Evolutionary conservation across 2,113 vertebrate genomes (phyloP).

Genomic region (Psephotus haematonotus): DNA sequence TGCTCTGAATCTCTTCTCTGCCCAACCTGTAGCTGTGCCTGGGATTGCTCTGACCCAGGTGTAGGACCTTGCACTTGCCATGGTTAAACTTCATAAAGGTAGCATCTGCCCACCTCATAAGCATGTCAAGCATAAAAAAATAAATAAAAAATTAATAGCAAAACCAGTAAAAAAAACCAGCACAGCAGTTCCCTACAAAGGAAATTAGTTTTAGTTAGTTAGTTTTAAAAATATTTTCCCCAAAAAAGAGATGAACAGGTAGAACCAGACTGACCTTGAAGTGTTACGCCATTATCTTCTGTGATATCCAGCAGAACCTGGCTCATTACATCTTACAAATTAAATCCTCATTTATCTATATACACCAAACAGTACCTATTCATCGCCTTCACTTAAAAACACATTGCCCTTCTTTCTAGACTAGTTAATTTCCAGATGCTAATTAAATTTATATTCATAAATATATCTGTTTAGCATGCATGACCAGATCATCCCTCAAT

Average conservation of each 20-base stretch:
- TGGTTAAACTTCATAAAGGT: too few relatives aligned
- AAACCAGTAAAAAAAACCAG: neutral
- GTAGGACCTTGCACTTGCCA: too few relatives aligned
- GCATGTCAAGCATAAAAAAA: neutral
- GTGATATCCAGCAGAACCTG: slow-evolving; percentile 54
- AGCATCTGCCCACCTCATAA: too few relatives aligned
- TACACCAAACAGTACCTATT: slow-evolving; percentile 71
- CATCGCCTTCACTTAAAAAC: slow-evolving; percentile 75
- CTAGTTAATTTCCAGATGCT: slow-evolving; percentile 79
- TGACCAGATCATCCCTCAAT: slow-evolving; percentile 67
- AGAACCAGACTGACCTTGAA: slow-evolving; percentile 59
- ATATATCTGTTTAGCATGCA: slow-evolving; percentile 77
- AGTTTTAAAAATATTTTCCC: slow-evolving; percentile 35
- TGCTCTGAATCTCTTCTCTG: too few relatives aligned
- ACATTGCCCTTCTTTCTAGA: slow-evolving; percentile 77
- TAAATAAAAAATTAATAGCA: neutral
- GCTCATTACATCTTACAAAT: slow-evolving; percentile 71
- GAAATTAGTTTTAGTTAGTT: neutral
- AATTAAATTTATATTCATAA: slow-evolving; percentile 80
- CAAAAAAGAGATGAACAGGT: slow-evolving; percentile 9
- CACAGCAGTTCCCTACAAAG: neutral
- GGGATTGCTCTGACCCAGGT: too few relatives aligned
- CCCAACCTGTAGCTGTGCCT: too few relatives aligned
- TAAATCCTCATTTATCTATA: slow-evolving; percentile 76
- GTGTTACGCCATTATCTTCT: slow-evolving; percentile 40